These are phyloP conservation scores for Sebastes variabilis DNA, from an alignment of 2,797 vertebrate species.

Conservation along the genomic window DNA sequence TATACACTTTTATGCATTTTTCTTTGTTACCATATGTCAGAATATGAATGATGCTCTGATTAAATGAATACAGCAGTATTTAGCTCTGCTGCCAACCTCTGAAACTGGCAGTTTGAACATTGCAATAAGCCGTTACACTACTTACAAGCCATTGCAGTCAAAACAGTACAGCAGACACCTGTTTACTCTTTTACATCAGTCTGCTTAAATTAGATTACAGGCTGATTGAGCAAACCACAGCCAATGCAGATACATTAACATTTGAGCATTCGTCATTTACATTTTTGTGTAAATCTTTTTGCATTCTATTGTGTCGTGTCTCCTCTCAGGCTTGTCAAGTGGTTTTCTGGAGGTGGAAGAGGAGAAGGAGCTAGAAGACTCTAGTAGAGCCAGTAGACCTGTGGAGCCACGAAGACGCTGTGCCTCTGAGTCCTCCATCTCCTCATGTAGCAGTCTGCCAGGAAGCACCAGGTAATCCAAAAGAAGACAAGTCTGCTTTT, in stretches of 20 bases:
- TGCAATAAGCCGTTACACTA: conserved; percentile 11
- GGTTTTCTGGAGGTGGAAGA: conserved; percentile 86
- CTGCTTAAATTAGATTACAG: background rate
- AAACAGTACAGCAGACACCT: background rate
- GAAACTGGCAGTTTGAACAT: conserved; percentile 3
- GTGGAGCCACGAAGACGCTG: conserved; percentile 91
- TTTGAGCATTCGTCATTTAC: background rate
- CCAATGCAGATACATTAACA: background rate
- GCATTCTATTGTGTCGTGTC: background rate
- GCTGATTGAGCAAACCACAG: background rate
- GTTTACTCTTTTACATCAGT: conserved; percentile 3
- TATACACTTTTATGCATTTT: background rate
- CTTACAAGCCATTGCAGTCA: conserved; percentile 3
- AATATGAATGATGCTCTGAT: background rate
- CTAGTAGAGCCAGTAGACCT: conserved; percentile 77
- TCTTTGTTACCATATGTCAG: background rate
- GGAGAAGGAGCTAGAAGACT: conserved; percentile 77
- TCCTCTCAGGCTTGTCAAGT: conserved; percentile 87
- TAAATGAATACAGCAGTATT: conserved; percentile 1
- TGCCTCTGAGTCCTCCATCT: conserved; percentile 97
- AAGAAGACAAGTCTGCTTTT: background rate
- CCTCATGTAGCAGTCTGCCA: conserved; percentile 91
- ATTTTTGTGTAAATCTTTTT: background rate
- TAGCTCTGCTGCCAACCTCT: background rate
- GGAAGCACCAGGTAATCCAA: conserved; percentile 88